phyloP scores from a whole-genome alignment of 2,113 vertebrate genomes.

The Onychostruthus taczanowskii region DNA sequence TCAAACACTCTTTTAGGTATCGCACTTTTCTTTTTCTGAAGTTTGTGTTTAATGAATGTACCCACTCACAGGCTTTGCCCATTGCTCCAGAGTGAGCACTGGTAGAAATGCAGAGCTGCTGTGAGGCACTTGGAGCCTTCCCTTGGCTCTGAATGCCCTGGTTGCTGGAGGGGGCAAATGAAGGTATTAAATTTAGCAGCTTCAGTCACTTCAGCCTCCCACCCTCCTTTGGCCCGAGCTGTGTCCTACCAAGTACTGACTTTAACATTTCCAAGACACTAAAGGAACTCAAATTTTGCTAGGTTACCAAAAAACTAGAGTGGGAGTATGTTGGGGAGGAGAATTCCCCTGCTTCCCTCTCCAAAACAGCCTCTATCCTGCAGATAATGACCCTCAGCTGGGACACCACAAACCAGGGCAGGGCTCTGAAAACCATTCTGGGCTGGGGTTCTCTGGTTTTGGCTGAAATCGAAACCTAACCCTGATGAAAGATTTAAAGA shows the following conservation, averaged over 20 bases:
- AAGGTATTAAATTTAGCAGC: not conserved
- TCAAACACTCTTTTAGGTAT: not conserved
- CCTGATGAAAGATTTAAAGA: not conserved
- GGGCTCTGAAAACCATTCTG: not conserved
- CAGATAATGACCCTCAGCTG: not conserved
- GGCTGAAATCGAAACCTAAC: not conserved
- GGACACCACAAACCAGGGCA: not conserved
- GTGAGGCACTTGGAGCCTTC: not conserved
- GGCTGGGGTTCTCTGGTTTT: not conserved
- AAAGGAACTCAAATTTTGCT: not conserved
- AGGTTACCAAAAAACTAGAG: not conserved
- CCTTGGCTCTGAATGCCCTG: fast-evolving
- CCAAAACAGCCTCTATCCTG: not conserved
- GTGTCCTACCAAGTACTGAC: not conserved
- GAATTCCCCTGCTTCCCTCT: not conserved
- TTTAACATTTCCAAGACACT: not conserved
- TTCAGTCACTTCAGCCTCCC: not conserved
- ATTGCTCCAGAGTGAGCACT: not conserved
- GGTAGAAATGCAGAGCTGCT: not conserved
- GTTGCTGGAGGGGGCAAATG: not conserved
- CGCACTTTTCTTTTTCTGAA: not conserved
- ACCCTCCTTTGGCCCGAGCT: not conserved
- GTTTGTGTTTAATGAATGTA: not conserved
- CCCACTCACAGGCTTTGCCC: not conserved
- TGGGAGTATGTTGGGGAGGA: not conserved